phyloP scores from a whole-genome alignment of 2,797 vertebrate genomes.

The Alcedo quadribrachys region DNA sequence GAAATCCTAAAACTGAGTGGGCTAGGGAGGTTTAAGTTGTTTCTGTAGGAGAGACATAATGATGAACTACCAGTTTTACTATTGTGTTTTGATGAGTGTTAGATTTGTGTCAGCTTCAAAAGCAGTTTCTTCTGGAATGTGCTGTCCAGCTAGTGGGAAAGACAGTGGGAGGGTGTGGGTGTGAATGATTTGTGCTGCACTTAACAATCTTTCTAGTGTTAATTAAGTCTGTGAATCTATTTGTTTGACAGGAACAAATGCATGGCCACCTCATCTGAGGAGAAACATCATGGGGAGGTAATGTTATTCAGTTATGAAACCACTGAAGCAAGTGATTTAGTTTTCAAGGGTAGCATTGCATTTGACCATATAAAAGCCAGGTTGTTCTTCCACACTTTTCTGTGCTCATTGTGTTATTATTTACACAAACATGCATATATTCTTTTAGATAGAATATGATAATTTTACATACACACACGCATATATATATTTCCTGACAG shows the following conservation, averaged over 20 bases:
- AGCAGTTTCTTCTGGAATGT: neutral
- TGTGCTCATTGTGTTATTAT: neutral
- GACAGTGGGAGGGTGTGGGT: neutral
- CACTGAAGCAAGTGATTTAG: neutral
- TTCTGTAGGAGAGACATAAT: neutral
- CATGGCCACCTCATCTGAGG: neutral
- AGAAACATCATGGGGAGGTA: neutral
- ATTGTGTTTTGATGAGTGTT: neutral
- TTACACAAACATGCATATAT: accelerated
- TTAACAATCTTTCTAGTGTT: neutral
- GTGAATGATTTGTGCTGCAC: neutral
- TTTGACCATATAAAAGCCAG: neutral
- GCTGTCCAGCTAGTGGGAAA: neutral
- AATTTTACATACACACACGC: neutral
- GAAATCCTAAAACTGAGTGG: neutral
- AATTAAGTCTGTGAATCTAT: constrained; percentile 3
- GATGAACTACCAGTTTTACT: neutral
- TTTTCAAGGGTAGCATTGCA: neutral
- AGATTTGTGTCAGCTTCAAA: neutral
- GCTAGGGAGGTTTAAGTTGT: neutral
- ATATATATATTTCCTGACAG: neutral
- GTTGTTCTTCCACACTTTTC: neutral
- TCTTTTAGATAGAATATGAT: neutral
- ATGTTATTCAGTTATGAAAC: neutral
- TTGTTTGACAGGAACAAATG: neutral